Conservation (phyloP, 2,113 vertebrate genomes). For the Nerophis ophidion region DNA sequence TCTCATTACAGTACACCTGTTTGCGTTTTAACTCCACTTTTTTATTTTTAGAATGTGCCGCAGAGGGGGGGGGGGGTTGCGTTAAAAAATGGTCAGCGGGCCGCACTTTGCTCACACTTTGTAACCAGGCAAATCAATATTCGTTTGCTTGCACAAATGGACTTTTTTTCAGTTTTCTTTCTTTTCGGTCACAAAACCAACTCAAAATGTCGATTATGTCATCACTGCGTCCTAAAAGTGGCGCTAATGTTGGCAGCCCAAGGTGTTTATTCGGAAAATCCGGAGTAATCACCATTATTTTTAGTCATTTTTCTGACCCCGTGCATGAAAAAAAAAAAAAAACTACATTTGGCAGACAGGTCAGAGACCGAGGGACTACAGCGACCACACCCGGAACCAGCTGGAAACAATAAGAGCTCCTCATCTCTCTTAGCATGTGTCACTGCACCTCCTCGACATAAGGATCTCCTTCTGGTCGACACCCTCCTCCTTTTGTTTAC, state of each 20-base stretch:
- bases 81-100: too few relatives aligned
- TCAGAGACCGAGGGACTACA: conserved; percentile 39
- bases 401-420: conserved; percentile 64
- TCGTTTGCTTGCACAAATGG: conserved; percentile 26
- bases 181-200: conserved; percentile 4
- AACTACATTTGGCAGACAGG: conserved; percentile 49
- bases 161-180: conserved; percentile 38
- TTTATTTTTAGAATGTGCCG: too few relatives aligned
- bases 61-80: too few relatives aligned
- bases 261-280: neutral
- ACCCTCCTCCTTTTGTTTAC: conserved; percentile 7
- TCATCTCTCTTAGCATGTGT: conserved; percentile 23
- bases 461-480: conserved; percentile 7
- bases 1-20: too few relatives aligned
- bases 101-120: neutral
- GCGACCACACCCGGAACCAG: conserved; percentile 67
- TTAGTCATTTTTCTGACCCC: conserved; percentile 18
- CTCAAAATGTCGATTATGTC: neutral
- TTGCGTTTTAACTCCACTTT: too few relatives aligned
- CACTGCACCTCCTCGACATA: neutral
- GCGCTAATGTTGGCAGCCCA: neutral
- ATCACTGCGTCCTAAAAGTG: neutral
- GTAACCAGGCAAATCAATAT: conserved; percentile 17
- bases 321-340: conserved; percentile 32
- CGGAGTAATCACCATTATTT: conserved; percentile 5